Evolutionary conservation across 2,888 invertebrate genomes (phyloP).

Genomic region (Chrysodeixis includens): DNA sequence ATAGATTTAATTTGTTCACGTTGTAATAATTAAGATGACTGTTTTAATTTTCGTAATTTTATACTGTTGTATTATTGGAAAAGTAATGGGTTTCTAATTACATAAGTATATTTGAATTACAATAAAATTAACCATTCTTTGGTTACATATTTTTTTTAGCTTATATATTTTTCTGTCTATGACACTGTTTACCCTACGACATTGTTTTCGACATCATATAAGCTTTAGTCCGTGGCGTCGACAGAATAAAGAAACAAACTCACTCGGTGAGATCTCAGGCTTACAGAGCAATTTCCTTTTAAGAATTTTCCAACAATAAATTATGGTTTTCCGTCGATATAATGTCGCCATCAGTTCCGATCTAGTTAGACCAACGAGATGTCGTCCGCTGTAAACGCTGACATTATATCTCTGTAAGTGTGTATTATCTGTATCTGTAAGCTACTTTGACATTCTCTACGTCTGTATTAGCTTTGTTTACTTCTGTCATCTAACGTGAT

Average conservation of each 20-base stretch:
- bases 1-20: constrained; percentile 11
- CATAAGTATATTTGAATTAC: no score
- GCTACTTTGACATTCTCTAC: not conserved
- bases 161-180: no score
- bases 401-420: not conserved
- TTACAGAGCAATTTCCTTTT: constrained; percentile 22
- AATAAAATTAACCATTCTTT: no score
- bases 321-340: constrained; percentile 50
- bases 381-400: not conserved
- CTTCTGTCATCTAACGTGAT: not conserved
- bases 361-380: constrained; percentile 38
- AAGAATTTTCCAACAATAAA: constrained; percentile 51
- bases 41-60: not conserved
- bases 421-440: not conserved
- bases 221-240: not conserved
- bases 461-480: not conserved
- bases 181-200: no score
- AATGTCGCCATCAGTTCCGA: constrained; percentile 55
- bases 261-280: constrained; percentile 20
- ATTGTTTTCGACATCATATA: no score
- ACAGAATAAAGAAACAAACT: not conserved
- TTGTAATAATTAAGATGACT: not conserved
- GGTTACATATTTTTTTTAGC: not conserved
- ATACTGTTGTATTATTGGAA: not conserved
- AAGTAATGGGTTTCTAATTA: no score